Conservation (phyloP, 1,140 invertebrate genomes). For the Drosophila novamexicana region DNA sequence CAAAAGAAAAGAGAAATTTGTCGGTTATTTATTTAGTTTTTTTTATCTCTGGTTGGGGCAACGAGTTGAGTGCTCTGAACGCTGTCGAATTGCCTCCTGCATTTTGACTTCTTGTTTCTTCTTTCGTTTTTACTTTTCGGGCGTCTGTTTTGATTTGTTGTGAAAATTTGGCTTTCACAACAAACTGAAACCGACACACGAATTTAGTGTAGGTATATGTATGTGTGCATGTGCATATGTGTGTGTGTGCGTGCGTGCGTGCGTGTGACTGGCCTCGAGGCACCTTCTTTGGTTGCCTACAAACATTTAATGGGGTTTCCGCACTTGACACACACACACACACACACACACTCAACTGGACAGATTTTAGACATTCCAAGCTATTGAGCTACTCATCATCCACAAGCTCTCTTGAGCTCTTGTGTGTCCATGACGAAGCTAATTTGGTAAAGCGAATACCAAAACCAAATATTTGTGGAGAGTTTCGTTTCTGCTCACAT, state of each 20-base stretch:
- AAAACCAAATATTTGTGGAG: slow-evolving; percentile 1
- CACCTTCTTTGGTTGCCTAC: slow-evolving; percentile 60
- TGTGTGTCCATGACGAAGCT: slow-evolving; percentile 30
- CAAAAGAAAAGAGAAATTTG: slow-evolving; percentile 78
- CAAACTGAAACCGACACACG: slow-evolving; percentile 32
- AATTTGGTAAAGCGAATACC: slow-evolving; percentile 7
- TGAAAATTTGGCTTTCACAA: slow-evolving; percentile 81
- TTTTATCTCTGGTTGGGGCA: slow-evolving; percentile 40
- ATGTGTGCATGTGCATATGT: background rate
- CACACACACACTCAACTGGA: slow-evolving; percentile 34
- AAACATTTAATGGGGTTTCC: slow-evolving; percentile 79
- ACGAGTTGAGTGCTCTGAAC: slow-evolving; percentile 40
- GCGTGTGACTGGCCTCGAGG: slow-evolving; percentile 25
- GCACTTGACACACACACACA: slow-evolving; percentile 60
- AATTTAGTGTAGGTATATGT: background rate
- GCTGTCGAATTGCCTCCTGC: slow-evolving; percentile 30
- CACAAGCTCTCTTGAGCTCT: slow-evolving; percentile 15
- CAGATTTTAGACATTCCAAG: slow-evolving; percentile 36
- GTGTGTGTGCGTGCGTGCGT: background rate
- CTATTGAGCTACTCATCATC: slow-evolving; percentile 45
- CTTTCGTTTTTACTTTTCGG: slow-evolving; percentile 46
- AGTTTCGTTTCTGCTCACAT: background rate
- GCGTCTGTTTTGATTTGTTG: slow-evolving; percentile 77
- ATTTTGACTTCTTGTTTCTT: slow-evolving; percentile 39
- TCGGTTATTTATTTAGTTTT: slow-evolving; percentile 49